A percentile compares a stretch with the other conserved stretches of the same genome.
Evolutionary conservation across 2,888 invertebrate genomes (phyloP).

Genomic region (Euplexia lucipara): DNA sequence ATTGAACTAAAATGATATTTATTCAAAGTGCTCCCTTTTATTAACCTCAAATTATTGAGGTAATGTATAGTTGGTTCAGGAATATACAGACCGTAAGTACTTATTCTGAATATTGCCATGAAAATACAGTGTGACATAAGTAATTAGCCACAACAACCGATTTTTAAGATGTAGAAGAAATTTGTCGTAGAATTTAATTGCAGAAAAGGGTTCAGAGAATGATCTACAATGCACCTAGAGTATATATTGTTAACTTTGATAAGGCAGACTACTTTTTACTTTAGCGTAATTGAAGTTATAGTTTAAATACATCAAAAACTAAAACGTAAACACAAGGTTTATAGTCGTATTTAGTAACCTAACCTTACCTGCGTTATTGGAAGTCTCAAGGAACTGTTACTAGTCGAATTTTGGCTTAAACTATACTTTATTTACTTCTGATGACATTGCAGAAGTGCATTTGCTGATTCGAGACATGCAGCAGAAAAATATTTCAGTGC

Average conservation of each 20-base stretch:
- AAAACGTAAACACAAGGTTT: neutral
- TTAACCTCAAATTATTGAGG: neutral
- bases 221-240: neutral
- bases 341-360: no score
- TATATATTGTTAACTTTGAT: neutral
- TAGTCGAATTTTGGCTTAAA: neutral
- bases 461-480: conserved; percentile 16
- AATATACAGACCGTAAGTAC: no score
- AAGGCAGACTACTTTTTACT: neutral
- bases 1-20: no score
- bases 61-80: neutral
- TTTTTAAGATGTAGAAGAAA: neutral
- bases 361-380: conserved; percentile 3
- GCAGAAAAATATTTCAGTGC: conserved; percentile 1
- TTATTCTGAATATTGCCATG: no score
- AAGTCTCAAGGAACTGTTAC: conserved; percentile 9
- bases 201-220: neutral
- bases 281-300: neutral
- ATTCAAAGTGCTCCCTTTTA: no score
- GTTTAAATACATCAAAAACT: no score
- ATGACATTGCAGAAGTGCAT: conserved; percentile 26
- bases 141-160: neutral
- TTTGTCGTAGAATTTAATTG: neutral
- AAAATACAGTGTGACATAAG: no score
- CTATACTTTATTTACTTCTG: conserved; percentile 1